Conservation (phyloP, 2,888 invertebrate genomes). For the Acleris emargana region DNA sequence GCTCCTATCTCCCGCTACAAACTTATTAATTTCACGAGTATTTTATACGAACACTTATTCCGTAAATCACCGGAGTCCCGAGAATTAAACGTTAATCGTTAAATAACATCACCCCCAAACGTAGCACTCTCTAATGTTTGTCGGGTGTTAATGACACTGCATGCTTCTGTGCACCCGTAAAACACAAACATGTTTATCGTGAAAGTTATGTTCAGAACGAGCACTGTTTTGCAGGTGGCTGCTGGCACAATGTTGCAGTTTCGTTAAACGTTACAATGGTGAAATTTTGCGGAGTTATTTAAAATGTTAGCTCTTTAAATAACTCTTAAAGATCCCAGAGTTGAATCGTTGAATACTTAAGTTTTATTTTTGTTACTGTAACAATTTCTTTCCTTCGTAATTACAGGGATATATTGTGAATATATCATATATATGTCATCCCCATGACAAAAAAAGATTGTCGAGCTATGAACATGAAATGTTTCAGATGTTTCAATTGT, state of each 20-base stretch:
- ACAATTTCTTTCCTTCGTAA: too few relatives aligned
- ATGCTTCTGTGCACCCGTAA: constrained; percentile 24
- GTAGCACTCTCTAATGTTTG: constrained; percentile 25
- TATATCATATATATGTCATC: too few relatives aligned
- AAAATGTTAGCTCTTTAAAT: constrained; percentile 9
- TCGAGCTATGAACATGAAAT: too few relatives aligned
- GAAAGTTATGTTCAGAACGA: constrained; percentile 26
- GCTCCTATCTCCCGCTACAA: constrained; percentile 18
- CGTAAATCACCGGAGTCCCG: constrained; percentile 17
- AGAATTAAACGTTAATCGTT: constrained; percentile 23
- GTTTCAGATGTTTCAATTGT: too few relatives aligned
- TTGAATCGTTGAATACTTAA: not conserved
- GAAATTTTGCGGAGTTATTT: constrained; percentile 12
- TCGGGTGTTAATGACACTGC: constrained; percentile 25
- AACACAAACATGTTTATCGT: constrained; percentile 25
- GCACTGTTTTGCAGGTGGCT: constrained; percentile 11
- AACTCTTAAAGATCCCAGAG: too few relatives aligned
- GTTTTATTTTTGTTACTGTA: not conserved
- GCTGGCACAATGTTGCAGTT: constrained; percentile 7
- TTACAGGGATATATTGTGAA: too few relatives aligned
- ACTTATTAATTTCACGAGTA: constrained; percentile 34
- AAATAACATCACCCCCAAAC: constrained; percentile 20
- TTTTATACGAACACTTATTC: constrained; percentile 22
- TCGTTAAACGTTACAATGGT: constrained; percentile 9
- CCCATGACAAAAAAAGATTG: too few relatives aligned